Conservation (phyloP, 2,113 vertebrate genomes). For the Lichenostomus cassidix region DNA sequence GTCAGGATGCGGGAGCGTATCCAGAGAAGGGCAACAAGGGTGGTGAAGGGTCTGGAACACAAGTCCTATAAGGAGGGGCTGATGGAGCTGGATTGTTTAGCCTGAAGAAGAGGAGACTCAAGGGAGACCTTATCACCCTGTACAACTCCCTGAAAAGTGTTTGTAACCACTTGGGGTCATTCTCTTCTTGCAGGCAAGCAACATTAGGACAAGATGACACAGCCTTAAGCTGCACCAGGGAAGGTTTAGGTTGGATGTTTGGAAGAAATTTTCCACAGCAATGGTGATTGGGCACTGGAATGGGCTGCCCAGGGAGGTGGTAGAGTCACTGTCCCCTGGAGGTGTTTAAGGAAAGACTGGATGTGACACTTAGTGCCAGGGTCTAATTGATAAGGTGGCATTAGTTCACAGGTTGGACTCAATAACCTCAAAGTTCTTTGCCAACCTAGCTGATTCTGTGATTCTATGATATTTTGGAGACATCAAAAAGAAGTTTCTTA, state of each 20-base stretch:
- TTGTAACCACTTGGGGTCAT: rapidly evolving
- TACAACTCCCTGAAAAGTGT: too few relatives aligned
- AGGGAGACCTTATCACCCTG: neutral
- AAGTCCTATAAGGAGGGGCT: rapidly evolving
- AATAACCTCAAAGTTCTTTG: neutral
- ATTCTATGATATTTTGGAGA: neutral
- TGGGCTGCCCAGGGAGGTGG: neutral
- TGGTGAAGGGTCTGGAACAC: neutral
- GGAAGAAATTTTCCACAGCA: neutral
- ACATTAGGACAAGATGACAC: neutral
- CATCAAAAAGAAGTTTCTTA: neutral
- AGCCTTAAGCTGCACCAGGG: neutral
- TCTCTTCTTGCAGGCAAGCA: neutral
- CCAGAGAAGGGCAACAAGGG: neutral
- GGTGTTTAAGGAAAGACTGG: neutral
- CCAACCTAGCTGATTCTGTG: neutral
- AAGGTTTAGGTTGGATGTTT: neutral
- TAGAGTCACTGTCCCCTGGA: rapidly evolving
- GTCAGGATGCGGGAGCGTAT: rapidly evolving
- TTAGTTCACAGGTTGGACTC: neutral
- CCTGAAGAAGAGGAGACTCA: neutral
- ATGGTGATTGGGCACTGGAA: neutral
- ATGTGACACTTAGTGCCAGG: too few relatives aligned
- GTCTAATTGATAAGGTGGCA: neutral
- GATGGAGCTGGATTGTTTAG: neutral